Conservation (phyloP, 2,113 vertebrate genomes). For the Cyprinodon variegatus region DNA sequence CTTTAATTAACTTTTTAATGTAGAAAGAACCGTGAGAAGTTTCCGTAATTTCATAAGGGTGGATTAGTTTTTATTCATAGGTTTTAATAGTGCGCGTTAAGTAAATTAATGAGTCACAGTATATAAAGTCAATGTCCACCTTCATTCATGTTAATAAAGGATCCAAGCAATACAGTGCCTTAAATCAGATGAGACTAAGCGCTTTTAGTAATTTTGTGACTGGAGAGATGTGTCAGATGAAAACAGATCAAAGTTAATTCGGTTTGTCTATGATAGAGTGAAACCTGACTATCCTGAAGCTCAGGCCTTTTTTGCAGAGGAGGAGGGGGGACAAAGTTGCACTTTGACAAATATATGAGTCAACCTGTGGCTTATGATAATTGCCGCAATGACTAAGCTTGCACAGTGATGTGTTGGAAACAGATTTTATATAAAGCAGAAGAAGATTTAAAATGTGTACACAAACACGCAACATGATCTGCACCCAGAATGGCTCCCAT, state of each 20-base stretch:
- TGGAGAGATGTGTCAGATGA: constrained; percentile 24
- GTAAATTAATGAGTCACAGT: neutral
- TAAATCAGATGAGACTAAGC: neutral
- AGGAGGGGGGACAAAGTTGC: constrained; percentile 44
- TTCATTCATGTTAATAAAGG: neutral
- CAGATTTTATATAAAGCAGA: constrained; percentile 44
- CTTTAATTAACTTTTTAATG: neutral
- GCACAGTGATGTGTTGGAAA: constrained; percentile 55
- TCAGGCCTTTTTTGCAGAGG: constrained; percentile 19
- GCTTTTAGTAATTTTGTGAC: constrained; percentile 24
- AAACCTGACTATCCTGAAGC: constrained; percentile 26
- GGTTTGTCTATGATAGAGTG: constrained; percentile 23
- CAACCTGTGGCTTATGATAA: constrained; percentile 78
- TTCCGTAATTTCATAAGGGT: neutral
- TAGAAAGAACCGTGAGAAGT: neutral
- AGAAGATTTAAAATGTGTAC: constrained; percentile 42
- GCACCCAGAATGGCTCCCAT: constrained; percentile 20
- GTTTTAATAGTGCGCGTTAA: neutral
- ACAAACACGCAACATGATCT: constrained; percentile 39
- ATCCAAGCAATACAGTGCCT: neutral
- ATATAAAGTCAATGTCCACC: neutral
- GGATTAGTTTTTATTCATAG: neutral
- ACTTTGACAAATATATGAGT: constrained; percentile 80
- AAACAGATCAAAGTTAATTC: constrained; percentile 39
- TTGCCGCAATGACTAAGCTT: constrained; percentile 74